Conservation (phyloP, 2,113 vertebrate genomes). For the Paramisgurnus dabryanus region DNA sequence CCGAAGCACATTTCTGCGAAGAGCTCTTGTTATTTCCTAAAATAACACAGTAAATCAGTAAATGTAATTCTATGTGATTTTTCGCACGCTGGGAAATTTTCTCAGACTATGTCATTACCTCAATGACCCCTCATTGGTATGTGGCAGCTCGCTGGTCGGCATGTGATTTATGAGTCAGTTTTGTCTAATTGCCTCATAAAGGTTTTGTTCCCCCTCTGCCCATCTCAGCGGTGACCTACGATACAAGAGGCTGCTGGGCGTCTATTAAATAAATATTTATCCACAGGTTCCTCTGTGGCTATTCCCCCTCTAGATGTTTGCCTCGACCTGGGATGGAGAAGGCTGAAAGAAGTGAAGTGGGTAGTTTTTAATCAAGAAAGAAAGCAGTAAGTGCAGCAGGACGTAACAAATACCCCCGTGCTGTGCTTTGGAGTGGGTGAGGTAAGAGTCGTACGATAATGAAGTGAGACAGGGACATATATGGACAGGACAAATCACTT, state of each 20-base stretch:
- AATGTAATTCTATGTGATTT: constrained; percentile 19
- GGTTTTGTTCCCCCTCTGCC: constrained; percentile 12
- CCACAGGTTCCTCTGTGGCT: constrained; percentile 42
- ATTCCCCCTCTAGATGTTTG: constrained; percentile 58
- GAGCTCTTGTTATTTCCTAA: neutral
- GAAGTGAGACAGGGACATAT: constrained; percentile 47
- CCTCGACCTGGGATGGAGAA: constrained; percentile 45
- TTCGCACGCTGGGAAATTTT: constrained; percentile 29
- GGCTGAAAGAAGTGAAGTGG: constrained; percentile 48
- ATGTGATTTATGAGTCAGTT: constrained; percentile 23
- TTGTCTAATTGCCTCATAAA: constrained; percentile 30
- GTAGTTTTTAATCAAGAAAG: constrained; percentile 60
- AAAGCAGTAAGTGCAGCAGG: constrained; percentile 54
- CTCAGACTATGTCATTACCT: constrained; percentile 7
- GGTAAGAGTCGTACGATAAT: constrained; percentile 49
- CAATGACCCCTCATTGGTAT: constrained; percentile 22
- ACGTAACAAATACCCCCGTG: constrained; percentile 53
- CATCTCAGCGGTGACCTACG: constrained; percentile 44
- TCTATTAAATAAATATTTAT: constrained; percentile 64
- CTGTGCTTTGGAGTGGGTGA: constrained; percentile 35
- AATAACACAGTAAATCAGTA: constrained; percentile 14
- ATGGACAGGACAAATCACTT: constrained; percentile 45
- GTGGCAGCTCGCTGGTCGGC: neutral
- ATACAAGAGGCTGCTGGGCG: constrained; percentile 68
- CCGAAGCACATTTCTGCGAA: neutral